Evolutionary conservation across 2,888 invertebrate genomes (phyloP), one percentile per base, ranked within the genome.

Genomic region (Rhingia campestris): DNA sequence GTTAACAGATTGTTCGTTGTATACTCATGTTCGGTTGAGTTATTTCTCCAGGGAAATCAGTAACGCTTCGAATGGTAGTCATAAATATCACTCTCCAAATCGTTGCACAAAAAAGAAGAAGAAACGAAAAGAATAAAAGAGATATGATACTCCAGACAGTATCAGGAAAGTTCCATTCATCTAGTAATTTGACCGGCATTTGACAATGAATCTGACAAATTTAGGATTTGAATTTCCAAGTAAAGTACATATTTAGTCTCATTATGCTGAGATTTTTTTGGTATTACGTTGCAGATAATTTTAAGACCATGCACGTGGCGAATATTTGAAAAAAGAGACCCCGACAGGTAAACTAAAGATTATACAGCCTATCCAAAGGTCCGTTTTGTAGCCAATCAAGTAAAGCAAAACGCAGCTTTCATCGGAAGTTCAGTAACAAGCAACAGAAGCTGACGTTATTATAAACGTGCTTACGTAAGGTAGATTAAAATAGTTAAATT

Each of bases 1-100:
- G 51, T 72, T 51, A 76, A 76, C 64, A 81, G 81, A 76, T 81
- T 76, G 76, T 70, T 64, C 58, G 53, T 53, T 70, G 76, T 70
- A 22, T 22, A 53, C 64, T 76, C 81, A 45, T 70, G 70, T 66
- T 70, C 45, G 76, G 76, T 76, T 81, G 76, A 76, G 59, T 76
- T 81, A 76, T 81, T 76, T 66, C 81, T 81, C 81, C 22, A 41
- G 76, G 81, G 81, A 81, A 81, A 81, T 81, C 81, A 81, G 70
- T 58, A 70, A 76, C 76, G 81, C 59, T 81, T 70, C 76, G 75
- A 81, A 63, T 75, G 64, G 69, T 54, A 66, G 70, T 81, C 81
- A 81, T 81, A 70, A 81, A 81, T 81, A 81, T 81, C 58, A 43
- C 76, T 66, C 64, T 53, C 53, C 37, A 37, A 51, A 64, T 70